phyloP scores from a whole-genome alignment of 2,888 invertebrate species.

The Volucella inflata region DNA sequence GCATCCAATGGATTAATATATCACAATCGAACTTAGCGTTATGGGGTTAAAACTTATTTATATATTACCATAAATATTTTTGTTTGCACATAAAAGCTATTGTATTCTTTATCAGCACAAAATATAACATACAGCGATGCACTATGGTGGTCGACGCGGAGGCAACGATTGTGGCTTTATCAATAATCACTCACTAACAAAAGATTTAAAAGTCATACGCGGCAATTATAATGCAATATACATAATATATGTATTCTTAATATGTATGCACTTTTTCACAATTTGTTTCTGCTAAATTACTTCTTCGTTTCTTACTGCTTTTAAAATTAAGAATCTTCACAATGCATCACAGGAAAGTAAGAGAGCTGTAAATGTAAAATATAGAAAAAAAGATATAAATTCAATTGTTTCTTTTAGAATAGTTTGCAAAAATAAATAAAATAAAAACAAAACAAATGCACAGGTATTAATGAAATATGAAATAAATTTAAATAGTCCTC shows the following conservation, averaged over 20 bases:
- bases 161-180: slow-evolving; percentile 53
- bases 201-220: slow-evolving; percentile 45
- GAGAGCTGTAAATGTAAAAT: slow-evolving; percentile 15
- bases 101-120: slow-evolving; percentile 56
- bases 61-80: slow-evolving; percentile 15
- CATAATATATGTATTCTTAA: background rate
- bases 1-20: too few species aligned
- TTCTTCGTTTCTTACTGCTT: slow-evolving; percentile 27
- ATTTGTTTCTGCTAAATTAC: slow-evolving; percentile 4
- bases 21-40: slow-evolving; percentile 4
- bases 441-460: slow-evolving; percentile 17
- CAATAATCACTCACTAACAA: slow-evolving; percentile 64
- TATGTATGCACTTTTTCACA: slow-evolving; percentile 9
- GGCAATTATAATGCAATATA: slow-evolving; percentile 46
- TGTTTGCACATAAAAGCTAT: slow-evolving; percentile 19
- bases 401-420: slow-evolving; percentile 20
- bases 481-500: slow-evolving; percentile 45
- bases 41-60: slow-evolving; percentile 25
- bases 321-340: slow-evolving; percentile 16
- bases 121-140: slow-evolving; percentile 33
- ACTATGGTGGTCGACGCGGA: slow-evolving; percentile 39
- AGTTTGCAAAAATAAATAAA: slow-evolving; percentile 4
- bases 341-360: slow-evolving; percentile 29
- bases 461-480: slow-evolving; percentile 9
- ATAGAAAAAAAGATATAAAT: slow-evolving; percentile 20